Evolutionary conservation across 1,140 invertebrate genomes (phyloP).

Genomic region (Camponotus vicinus): DNA sequence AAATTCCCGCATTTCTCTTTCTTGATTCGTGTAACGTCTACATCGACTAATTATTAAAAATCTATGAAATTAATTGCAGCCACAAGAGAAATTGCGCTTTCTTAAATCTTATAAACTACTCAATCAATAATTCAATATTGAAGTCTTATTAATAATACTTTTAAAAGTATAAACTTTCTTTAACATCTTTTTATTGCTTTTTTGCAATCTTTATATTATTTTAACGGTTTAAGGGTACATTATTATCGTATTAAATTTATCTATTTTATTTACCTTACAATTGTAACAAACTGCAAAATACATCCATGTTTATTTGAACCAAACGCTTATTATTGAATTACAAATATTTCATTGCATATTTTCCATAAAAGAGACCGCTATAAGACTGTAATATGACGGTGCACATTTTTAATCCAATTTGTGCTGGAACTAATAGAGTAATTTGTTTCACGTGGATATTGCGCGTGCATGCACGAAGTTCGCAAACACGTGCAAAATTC

Average conservation of each 20-base stretch:
- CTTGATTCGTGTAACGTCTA: not conserved
- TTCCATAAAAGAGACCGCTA: not conserved
- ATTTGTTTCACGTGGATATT: constrained; percentile 30
- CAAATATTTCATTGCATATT: not conserved
- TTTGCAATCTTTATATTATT: not conserved
- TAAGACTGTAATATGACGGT: not conserved
- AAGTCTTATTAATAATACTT: not conserved
- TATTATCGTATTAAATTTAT: not conserved
- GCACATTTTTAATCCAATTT: constrained; percentile 12
- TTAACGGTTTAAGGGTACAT: not conserved
- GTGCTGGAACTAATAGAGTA: constrained; percentile 6
- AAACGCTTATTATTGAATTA: not conserved
- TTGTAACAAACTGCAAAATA: not conserved
- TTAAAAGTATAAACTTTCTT: not conserved
- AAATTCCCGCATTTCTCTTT: not conserved
- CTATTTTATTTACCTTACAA: not conserved
- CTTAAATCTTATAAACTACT: not conserved
- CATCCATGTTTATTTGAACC: not conserved
- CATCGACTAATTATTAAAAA: constrained; percentile 17
- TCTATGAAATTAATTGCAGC: not conserved
- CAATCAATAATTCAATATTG: not conserved
- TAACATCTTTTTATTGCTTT: not conserved
- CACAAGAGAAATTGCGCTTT: not conserved
- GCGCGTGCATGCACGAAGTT: not conserved
- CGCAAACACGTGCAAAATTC: constrained; percentile 7